phyloP scores from a whole-genome alignment of 2,888 invertebrate genomes.

The Bombylius discolor region DNA sequence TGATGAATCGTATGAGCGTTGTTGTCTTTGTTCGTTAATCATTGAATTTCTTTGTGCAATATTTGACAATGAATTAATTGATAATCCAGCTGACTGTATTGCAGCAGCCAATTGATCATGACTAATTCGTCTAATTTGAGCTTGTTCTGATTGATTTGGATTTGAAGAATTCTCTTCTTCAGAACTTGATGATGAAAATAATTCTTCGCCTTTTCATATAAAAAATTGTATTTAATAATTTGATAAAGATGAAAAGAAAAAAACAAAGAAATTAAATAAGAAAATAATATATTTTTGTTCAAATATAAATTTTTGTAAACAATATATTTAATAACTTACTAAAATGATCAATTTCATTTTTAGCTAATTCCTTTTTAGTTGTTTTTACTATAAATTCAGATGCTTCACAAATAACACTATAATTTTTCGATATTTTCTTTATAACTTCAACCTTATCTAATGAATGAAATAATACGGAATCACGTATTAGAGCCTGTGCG shows the following conservation, averaged over 20 bases:
- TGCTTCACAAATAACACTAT: slow-evolving; percentile 55
- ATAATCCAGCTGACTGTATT: slow-evolving; percentile 27
- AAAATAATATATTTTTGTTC: not conserved
- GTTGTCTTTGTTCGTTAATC: slow-evolving; percentile 13
- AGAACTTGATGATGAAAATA: slow-evolving; percentile 30
- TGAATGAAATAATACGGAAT: slow-evolving; percentile 55
- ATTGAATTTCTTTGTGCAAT: slow-evolving; percentile 31
- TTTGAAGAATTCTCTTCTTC: slow-evolving; percentile 33
- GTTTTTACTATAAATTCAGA: slow-evolving; percentile 38
- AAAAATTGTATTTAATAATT: not conserved
- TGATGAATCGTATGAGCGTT: not conserved
- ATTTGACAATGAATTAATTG: slow-evolving; percentile 32
- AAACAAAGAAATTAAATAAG: not conserved
- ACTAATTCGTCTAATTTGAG: slow-evolving; percentile 32
- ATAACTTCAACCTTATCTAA: slow-evolving; percentile 51
- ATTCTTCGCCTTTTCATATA: slow-evolving; percentile 23
- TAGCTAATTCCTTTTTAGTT: slow-evolving; percentile 31
- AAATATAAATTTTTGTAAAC: not conserved
- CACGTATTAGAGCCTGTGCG: slow-evolving; percentile 57
- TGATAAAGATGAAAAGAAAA: not conserved
- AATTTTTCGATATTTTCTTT: slow-evolving; percentile 48
- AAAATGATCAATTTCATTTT: slow-evolving; percentile 17
- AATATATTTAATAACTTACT: slow-evolving; percentile 2
- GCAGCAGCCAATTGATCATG: slow-evolving; percentile 33
- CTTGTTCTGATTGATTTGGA: slow-evolving; percentile 23